A percentile compares a stretch with the other conserved stretches of the same genome.
phyloP scores from a whole-genome alignment of 2,113 vertebrate species.

The Cisticola juncidis region DNA sequence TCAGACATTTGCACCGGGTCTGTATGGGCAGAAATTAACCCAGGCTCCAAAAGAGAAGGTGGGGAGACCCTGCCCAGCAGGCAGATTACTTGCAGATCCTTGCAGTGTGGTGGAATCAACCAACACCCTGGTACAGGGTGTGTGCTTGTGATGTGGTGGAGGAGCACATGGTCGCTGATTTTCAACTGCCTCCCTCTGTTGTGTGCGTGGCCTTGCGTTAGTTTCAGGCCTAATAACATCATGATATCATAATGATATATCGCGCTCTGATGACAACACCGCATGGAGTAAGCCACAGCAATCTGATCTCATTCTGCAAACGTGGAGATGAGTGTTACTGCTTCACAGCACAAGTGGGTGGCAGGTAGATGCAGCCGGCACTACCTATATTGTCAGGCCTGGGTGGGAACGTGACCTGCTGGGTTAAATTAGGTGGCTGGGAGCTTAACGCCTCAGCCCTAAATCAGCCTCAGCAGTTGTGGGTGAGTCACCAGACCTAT shows the following conservation, averaged over 20 bases:
- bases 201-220: background rate
- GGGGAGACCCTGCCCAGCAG: background rate
- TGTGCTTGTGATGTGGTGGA: background rate
- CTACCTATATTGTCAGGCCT: background rate
- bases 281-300: background rate
- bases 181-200: background rate
- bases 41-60: background rate
- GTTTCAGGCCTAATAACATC: constrained; percentile 38
- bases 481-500: constrained; percentile 27
- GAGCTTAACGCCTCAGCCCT: constrained; percentile 19
- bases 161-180: background rate
- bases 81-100: background rate
- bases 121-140: background rate
- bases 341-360: constrained; percentile 19
- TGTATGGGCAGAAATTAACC: background rate
- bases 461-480: background rate
- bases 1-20: background rate
- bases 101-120: background rate
- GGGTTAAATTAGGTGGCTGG: constrained; percentile 30
- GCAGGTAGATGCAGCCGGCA: background rate
- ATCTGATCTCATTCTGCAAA: constrained; percentile 55
- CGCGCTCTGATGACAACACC: background rate
- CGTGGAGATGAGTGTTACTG: background rate
- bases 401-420: constrained; percentile 50
- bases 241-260: constrained; percentile 41